Percentiles rank a stretch among this genome's conserved stretches.
These are phyloP conservation scores for Lagocephalus sceleratus DNA, from an alignment of 2,797 vertebrate genomes.

Conservation along the genomic window DNA sequence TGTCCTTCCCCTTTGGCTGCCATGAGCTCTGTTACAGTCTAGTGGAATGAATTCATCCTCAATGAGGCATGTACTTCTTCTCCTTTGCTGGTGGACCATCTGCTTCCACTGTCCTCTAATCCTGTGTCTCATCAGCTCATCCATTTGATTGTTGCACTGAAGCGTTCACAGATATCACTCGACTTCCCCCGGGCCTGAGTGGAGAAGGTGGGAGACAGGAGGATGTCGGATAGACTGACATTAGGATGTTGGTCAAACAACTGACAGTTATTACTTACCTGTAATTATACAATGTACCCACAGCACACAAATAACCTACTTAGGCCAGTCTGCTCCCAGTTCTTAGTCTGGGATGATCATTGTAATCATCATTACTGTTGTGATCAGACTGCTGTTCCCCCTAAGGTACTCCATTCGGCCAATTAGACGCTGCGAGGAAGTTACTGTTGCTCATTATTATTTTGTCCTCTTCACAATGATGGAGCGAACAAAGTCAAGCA, in stretches of 20 bases:
- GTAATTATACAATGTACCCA: neutral
- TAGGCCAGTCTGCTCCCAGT: constrained; percentile 17
- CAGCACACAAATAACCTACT: neutral
- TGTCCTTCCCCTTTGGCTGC: too few relatives aligned
- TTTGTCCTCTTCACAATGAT: constrained; percentile 30
- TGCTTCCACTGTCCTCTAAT: too few relatives aligned
- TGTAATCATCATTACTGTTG: constrained; percentile 44
- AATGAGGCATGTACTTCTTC: too few relatives aligned
- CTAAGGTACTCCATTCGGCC: constrained; percentile 69
- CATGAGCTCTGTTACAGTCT: too few relatives aligned
- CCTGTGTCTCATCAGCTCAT: too few relatives aligned
- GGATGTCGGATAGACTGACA: too few relatives aligned
- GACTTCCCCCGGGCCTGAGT: too few relatives aligned
- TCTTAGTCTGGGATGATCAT: constrained; percentile 21
- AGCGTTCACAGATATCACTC: too few relatives aligned
- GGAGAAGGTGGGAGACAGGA: too few relatives aligned
- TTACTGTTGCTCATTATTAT: constrained; percentile 46
- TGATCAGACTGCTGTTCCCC: constrained; percentile 64
- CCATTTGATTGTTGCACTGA: too few relatives aligned
- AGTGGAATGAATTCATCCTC: too few relatives aligned
- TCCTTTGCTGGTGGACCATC: too few relatives aligned
- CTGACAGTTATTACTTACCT: neutral
- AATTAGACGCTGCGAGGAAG: constrained; percentile 62
- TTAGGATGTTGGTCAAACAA: neutral
- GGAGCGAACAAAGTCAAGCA: constrained; percentile 65